Evolutionary conservation across 2,888 invertebrate genomes (phyloP).

Genomic region (Torymus auratus): DNA sequence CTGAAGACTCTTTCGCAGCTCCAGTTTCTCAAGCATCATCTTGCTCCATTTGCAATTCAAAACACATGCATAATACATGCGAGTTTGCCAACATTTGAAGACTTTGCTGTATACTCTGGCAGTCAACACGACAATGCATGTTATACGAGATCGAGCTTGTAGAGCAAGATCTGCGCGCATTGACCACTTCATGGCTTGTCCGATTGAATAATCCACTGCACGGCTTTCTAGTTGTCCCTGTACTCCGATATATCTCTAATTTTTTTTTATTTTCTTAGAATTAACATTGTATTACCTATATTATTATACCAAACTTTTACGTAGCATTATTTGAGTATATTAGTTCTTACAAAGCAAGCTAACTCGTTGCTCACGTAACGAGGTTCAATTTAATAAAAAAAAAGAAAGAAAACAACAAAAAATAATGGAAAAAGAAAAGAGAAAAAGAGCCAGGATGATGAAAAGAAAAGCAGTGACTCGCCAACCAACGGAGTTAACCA

Average conservation of each 20-base stretch:
- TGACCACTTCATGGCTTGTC: slow-evolving; percentile 48
- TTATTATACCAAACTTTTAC: slow-evolving; percentile 24
- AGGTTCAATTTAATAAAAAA: slow-evolving; percentile 13
- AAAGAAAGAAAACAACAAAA: neutral
- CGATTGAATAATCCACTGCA: slow-evolving; percentile 42
- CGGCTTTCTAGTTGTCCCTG: slow-evolving; percentile 51
- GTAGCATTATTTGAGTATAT: slow-evolving; percentile 16
- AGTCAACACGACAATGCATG: slow-evolving; percentile 9
- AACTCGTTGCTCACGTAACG: slow-evolving; percentile 23
- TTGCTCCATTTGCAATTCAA: slow-evolving; percentile 1
- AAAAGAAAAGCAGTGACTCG: too few species aligned
- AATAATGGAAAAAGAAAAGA: slow-evolving; percentile 14
- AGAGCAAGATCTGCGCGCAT: slow-evolving; percentile 17
- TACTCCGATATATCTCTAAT: slow-evolving; percentile 25
- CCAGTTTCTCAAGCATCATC: neutral
- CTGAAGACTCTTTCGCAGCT: neutral
- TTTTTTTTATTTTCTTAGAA: slow-evolving; percentile 48
- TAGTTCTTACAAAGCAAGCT: slow-evolving; percentile 20
- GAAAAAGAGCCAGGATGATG: slow-evolving; percentile 14
- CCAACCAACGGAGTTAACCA: neutral
- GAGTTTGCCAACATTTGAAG: neutral
- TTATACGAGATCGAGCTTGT: slow-evolving; percentile 13
- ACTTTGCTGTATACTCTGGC: neutral
- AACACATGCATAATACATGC: too few species aligned
- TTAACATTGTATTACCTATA: slow-evolving; percentile 29